phyloP scores from a whole-genome alignment of 2,113 vertebrate genomes.

The Ophthalmolycus amberensis region DNA sequence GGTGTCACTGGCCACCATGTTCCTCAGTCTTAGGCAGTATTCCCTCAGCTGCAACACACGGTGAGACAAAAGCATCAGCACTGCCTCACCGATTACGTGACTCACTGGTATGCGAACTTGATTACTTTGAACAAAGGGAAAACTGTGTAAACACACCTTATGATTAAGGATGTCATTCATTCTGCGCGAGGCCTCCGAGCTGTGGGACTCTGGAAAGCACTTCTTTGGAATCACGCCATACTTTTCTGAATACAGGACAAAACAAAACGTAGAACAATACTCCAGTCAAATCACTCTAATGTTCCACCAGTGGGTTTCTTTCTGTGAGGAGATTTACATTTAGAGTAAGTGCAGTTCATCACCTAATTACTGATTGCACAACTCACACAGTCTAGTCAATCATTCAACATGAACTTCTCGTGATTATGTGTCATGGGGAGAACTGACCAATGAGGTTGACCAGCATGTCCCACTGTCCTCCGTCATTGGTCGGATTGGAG shows the following conservation, averaged over 20 bases:
- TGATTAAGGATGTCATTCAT: slow-evolving; percentile 99
- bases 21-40: slow-evolving; percentile 92
- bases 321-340: neutral
- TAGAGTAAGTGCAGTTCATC: neutral
- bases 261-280: neutral
- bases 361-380: neutral
- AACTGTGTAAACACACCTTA: slow-evolving; percentile 84
- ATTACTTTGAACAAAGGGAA: neutral
- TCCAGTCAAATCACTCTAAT: neutral
- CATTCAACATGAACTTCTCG: neutral
- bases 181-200: slow-evolving; percentile 93
- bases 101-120: no score
- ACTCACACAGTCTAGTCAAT: neutral
- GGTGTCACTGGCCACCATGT: slow-evolving; percentile 90
- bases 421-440: neutral
- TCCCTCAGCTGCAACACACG: slow-evolving; percentile 90
- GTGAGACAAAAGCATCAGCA: neutral
- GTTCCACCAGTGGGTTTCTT: no score
- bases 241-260: slow-evolving; percentile 86
- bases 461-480: slow-evolving; percentile 99
- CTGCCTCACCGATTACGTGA: fast-evolving
- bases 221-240: slow-evolving; percentile 98
- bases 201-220: slow-evolving; percentile 95
- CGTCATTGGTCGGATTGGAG: slow-evolving; percentile 93
- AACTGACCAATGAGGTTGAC: slow-evolving; percentile 95